Evolutionary conservation across 2,888 invertebrate species (phyloP).

Genomic region (Clepsis dumicolana): DNA sequence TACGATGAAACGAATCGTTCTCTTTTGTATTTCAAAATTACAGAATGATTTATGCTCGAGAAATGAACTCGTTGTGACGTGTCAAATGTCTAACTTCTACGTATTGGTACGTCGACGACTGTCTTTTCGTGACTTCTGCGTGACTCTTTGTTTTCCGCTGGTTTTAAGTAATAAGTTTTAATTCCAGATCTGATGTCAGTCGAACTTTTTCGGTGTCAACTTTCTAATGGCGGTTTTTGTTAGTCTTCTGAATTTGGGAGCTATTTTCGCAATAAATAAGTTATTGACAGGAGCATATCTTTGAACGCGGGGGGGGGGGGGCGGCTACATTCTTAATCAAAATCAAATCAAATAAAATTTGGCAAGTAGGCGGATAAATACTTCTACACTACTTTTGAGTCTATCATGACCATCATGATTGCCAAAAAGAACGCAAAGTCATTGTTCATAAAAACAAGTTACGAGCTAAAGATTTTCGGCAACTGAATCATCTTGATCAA

Average conservation of each 20-base stretch:
- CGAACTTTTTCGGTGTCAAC: not conserved
- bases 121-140: constrained; percentile 15
- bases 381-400: no score
- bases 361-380: no score
- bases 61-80: constrained; percentile 2
- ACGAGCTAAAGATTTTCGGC: no score
- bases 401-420: no score
- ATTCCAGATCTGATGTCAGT: not conserved
- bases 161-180: not conserved
- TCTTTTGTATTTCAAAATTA: constrained; percentile 9
- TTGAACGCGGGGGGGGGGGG: no score
- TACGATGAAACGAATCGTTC: not conserved
- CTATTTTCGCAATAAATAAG: not conserved
- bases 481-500: no score
- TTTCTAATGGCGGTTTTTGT: not conserved
- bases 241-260: not conserved
- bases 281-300: no score
- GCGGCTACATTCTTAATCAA: no score
- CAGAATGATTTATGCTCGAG: constrained; percentile 16
- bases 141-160: constrained; percentile 7
- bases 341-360: no score
- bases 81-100: constrained; percentile 13
- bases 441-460: no score
- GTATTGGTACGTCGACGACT: constrained; percentile 8
- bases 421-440: no score